These are phyloP conservation scores for Pyxicephalus adspersus DNA, from an alignment of 2,113 vertebrate species.

Conservation along the genomic window DNA sequence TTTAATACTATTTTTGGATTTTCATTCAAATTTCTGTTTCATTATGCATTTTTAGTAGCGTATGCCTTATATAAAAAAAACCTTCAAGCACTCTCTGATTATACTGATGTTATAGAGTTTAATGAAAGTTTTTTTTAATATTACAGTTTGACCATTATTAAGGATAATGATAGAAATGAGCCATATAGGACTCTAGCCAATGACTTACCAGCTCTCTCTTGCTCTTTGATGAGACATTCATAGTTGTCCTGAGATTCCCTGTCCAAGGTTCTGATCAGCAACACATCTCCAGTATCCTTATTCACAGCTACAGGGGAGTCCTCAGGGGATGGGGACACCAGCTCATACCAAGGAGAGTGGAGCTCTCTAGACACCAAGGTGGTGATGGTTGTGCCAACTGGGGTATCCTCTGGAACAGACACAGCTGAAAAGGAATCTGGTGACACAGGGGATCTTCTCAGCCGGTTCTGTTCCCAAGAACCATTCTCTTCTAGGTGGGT, in stretches of 20 bases:
- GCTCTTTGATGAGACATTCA: constrained; percentile 77
- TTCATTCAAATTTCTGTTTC: too few species aligned
- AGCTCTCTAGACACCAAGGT: constrained; percentile 73
- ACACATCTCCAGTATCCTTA: constrained; percentile 78
- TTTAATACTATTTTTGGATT: too few species aligned
- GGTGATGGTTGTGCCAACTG: constrained; percentile 77
- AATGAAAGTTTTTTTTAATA: too few species aligned
- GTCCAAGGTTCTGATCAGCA: constrained; percentile 77
- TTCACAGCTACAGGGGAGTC: constrained; percentile 77
- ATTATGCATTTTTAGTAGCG: too few species aligned
- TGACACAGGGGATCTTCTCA: constrained; percentile 62
- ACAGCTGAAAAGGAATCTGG: constrained; percentile 70
- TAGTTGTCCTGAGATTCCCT: constrained; percentile 77
- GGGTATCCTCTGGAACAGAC: constrained; percentile 80
- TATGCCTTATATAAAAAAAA: too few species aligned
- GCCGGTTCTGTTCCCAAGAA: neutral
- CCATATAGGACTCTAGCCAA: too few species aligned
- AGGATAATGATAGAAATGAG: too few species aligned
- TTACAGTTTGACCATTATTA: too few species aligned
- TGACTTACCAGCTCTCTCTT: constrained; percentile 76
- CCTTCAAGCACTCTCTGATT: too few species aligned
- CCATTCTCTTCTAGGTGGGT: neutral
- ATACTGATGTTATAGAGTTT: too few species aligned
- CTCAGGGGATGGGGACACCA: constrained; percentile 76
- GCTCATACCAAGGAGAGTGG: constrained; percentile 74